These are phyloP conservation scores for Acrocephalus kingi DNA, from an alignment of 2,113 vertebrate species.

Conservation along the genomic window DNA sequence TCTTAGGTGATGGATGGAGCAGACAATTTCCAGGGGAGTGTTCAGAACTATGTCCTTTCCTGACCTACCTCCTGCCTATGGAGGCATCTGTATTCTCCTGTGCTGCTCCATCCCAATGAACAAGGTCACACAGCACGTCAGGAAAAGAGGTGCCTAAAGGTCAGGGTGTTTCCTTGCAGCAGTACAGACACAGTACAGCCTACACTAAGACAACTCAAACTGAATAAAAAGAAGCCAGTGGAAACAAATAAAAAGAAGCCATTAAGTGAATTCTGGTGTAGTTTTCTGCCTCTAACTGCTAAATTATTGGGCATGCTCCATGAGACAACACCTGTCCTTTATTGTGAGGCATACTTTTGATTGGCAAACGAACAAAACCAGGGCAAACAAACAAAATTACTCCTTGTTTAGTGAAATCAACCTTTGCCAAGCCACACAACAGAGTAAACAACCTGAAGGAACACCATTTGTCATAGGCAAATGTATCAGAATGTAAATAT, in stretches of 20 bases:
- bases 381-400: conserved; percentile 7
- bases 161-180: neutral
- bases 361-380: neutral
- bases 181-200: neutral
- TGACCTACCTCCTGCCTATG: neutral
- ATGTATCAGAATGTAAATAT: conserved; percentile 33
- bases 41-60: neutral
- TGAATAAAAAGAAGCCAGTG: neutral
- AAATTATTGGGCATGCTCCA: neutral
- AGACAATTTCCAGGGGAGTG: neutral
- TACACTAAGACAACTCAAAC: neutral
- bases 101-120: neutral
- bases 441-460: conserved; percentile 21
- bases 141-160: neutral
- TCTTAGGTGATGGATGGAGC: neutral
- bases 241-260: neutral
- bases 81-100: neutral
- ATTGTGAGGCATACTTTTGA: neutral
- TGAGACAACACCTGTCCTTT: neutral
- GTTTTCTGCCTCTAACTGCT: neutral
- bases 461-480: conserved; percentile 10
- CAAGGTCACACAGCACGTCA: neutral
- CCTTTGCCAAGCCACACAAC: neutral
- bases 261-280: neutral
- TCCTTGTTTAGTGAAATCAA: neutral